Percentiles rank a stretch among this genome's conserved stretches.
phyloP scores from a whole-genome alignment of 2,888 invertebrate genomes.

The Callosobruchus maculatus region DNA sequence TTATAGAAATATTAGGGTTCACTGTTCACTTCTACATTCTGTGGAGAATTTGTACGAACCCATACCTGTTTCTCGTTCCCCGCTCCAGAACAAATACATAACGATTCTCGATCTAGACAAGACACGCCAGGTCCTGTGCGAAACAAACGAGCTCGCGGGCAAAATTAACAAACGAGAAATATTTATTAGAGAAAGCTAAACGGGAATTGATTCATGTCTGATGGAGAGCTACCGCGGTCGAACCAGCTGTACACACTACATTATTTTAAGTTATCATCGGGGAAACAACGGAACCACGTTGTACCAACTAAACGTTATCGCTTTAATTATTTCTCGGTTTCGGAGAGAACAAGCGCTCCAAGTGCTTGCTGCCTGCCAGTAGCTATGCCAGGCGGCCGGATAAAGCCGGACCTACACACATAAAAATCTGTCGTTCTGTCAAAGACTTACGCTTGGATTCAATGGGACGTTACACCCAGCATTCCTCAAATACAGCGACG shows the following conservation, averaged over 20 bases:
- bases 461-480: too few species aligned
- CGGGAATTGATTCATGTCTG: slow-evolving; percentile 8
- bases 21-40: too few species aligned
- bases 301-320: background rate
- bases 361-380: too few species aligned
- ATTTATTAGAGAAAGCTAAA: slow-evolving; percentile 28
- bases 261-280: background rate
- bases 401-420: too few species aligned
- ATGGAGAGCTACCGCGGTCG: background rate
- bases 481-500: too few species aligned
- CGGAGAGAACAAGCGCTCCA: background rate
- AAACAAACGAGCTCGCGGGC: background rate
- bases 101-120: background rate
- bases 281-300: background rate
- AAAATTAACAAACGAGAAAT: slow-evolving; percentile 11
- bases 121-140: background rate
- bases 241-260: background rate
- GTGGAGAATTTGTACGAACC: too few species aligned
- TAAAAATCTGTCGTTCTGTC: too few species aligned
- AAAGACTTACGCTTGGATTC: too few species aligned
- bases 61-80: background rate
- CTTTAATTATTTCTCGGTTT: background rate
- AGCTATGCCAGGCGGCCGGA: too few species aligned
- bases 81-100: background rate
- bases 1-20: too few species aligned